Conservation (phyloP, 2,888 invertebrate species). For the Rotaria sp. region DNA sequence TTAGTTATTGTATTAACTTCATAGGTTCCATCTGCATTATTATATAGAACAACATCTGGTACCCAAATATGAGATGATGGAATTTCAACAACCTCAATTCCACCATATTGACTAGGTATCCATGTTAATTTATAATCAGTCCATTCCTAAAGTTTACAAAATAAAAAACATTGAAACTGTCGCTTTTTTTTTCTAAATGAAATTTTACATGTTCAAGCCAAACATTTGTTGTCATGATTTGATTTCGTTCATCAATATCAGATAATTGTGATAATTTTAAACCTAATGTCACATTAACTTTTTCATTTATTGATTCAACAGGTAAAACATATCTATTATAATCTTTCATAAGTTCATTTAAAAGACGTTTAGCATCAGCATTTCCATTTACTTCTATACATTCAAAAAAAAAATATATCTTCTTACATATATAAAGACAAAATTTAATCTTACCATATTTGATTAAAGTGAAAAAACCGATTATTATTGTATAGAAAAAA, state of each 20-base stretch:
- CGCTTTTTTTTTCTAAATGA: neutral
- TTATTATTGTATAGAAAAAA: neutral
- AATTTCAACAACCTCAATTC: constrained; percentile 83
- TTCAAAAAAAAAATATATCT: neutral
- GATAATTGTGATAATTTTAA: constrained; percentile 38
- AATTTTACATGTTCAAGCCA: constrained; percentile 88
- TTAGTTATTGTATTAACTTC: constrained; percentile 57
- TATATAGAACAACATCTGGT: constrained; percentile 88
- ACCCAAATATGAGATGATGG: constrained; percentile 95
- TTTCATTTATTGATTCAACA: constrained; percentile 28
- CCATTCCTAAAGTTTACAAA: constrained; percentile 45
- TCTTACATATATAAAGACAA: no score
- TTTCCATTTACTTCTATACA: neutral
- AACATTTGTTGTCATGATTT: constrained; percentile 95
- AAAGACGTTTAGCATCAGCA: neutral
- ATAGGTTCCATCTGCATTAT: constrained; percentile 56
- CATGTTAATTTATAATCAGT: constrained; percentile 86
- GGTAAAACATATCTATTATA: constrained; percentile 35
- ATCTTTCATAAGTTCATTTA: constrained; percentile 33
- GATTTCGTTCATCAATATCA: constrained; percentile 69
- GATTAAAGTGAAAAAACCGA: neutral
- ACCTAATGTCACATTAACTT: constrained; percentile 32
- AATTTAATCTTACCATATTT: neutral
- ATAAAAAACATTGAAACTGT: neutral
- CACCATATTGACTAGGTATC: constrained; percentile 88